These are phyloP conservation scores for Pelobates cultripes DNA, from an alignment of 2,797 vertebrate genomes.

Conservation along the genomic window DNA sequence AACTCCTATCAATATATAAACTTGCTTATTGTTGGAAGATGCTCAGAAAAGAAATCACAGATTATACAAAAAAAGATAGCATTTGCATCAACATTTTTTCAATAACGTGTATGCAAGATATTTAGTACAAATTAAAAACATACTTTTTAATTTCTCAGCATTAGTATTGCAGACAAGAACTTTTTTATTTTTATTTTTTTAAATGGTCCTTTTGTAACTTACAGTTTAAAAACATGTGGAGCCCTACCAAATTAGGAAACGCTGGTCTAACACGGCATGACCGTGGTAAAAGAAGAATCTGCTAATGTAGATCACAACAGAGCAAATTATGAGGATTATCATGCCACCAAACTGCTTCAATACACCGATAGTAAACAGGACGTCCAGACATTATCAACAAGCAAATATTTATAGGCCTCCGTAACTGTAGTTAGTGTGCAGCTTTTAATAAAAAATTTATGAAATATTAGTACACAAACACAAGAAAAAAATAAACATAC, in stretches of 20 bases:
- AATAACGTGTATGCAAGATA: not conserved
- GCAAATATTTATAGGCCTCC: not conserved
- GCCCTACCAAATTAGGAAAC: constrained; percentile 54
- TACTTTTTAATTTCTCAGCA: not conserved
- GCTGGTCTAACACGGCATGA: constrained; percentile 28
- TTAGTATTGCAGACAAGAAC: constrained; percentile 6
- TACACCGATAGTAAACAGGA: not conserved
- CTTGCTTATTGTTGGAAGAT: too few relatives aligned
- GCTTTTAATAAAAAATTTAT: too few relatives aligned
- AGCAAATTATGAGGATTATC: not conserved
- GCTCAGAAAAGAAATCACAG: too few relatives aligned
- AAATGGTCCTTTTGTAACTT: constrained; percentile 34
- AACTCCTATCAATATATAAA: too few relatives aligned
- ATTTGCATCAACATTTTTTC: not conserved
- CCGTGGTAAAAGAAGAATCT: constrained; percentile 25
- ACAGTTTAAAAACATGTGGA: constrained; percentile 29
- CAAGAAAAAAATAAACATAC: too few relatives aligned
- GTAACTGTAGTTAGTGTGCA: too few relatives aligned
- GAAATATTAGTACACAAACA: too few relatives aligned
- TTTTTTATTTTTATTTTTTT: not conserved
- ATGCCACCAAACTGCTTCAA: not conserved
- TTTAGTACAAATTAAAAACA: too few relatives aligned
- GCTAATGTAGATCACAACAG: constrained; percentile 16
- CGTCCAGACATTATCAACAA: not conserved
- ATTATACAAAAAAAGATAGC: not conserved